These are phyloP conservation scores for Lindbergichthys nudifrons DNA, from an alignment of 2,797 vertebrate genomes.

Conservation along the genomic window DNA sequence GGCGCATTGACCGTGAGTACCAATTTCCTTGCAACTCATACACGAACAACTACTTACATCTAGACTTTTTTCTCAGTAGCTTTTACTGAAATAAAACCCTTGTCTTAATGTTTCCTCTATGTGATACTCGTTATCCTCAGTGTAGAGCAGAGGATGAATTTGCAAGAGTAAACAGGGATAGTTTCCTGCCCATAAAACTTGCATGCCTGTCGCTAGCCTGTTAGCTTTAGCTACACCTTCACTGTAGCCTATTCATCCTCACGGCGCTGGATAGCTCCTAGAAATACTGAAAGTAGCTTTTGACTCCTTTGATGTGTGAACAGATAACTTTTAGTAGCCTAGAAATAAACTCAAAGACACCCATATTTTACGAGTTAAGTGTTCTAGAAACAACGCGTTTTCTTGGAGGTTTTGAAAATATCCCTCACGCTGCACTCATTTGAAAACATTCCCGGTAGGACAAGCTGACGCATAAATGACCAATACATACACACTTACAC, in stretches of 20 bases:
- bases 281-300: neutral
- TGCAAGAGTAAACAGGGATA: conserved; percentile 36
- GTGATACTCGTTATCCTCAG: neutral
- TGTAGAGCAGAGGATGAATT: neutral
- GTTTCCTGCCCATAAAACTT: conserved; percentile 72
- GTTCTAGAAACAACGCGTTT: neutral
- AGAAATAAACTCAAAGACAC: neutral
- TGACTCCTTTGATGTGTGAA: neutral
- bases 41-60: conserved; percentile 4
- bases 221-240: conserved; percentile 66
- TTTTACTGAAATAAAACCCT: neutral
- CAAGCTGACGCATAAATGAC: neutral
- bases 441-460: conserved; percentile 4
- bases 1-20: conserved; percentile 77
- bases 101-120: neutral
- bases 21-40: conserved; percentile 62
- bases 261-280: neutral
- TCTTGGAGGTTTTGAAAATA: neutral
- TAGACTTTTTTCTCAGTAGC: neutral
- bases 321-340: neutral
- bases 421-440: neutral
- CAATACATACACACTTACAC: neutral
- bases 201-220: conserved; percentile 58
- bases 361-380: too few species aligned
- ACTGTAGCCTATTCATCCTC: conserved; percentile 51